Conservation (phyloP, 2,888 invertebrate species). For the Trypoxylon attenuatum region DNA sequence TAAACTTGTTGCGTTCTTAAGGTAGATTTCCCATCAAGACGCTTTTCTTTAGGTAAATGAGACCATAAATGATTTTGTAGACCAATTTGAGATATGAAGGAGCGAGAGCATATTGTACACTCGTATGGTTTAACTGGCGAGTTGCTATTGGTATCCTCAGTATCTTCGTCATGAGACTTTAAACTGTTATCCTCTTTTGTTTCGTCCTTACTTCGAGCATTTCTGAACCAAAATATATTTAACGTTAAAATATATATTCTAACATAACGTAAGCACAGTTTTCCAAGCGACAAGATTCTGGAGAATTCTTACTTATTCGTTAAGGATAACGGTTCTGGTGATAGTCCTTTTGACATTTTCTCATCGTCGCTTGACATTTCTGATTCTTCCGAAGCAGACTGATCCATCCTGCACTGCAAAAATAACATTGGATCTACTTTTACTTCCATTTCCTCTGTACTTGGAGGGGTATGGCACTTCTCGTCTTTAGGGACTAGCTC, state of each 20-base stretch:
- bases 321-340: conserved; percentile 48
- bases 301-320: conserved; percentile 58
- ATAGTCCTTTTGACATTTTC: conserved; percentile 49
- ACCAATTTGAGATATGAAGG: conserved; percentile 78
- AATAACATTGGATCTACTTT: conserved; percentile 83
- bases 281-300: too few species aligned
- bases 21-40: conserved; percentile 64
- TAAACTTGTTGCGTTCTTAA: conserved; percentile 65
- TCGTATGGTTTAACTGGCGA: conserved; percentile 75
- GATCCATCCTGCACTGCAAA: conserved; percentile 78
- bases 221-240: too few species aligned
- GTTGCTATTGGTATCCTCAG: conserved; percentile 34
- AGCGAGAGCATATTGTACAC: conserved; percentile 77
- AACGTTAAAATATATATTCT: too few species aligned
- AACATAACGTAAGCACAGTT: too few species aligned
- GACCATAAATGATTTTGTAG: conserved; percentile 80
- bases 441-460: conserved; percentile 79
- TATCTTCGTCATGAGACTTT: conserved; percentile 35
- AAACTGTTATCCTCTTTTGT: conserved; percentile 29
- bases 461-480: conserved; percentile 57
- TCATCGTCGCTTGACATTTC: conserved; percentile 71
- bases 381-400: conserved; percentile 65
- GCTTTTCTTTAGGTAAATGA: conserved; percentile 75
- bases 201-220: conserved; percentile 45
- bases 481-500: conserved; percentile 53